A percentile compares a stretch with the other conserved stretches of the same genome.
These are phyloP conservation scores for Allobates femoralis DNA, from an alignment of 2,797 vertebrate genomes.

Conservation along the genomic window DNA sequence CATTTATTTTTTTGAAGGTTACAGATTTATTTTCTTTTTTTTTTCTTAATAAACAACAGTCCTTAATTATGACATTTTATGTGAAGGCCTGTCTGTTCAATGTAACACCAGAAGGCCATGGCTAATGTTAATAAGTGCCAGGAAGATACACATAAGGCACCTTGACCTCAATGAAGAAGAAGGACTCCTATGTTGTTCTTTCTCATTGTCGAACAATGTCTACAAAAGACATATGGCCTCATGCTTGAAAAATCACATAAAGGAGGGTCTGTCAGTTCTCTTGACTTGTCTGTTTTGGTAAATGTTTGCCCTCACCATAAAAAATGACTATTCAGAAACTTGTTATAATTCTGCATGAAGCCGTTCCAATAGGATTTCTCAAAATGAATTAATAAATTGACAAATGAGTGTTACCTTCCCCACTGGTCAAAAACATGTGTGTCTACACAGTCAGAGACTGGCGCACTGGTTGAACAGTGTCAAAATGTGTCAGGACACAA, in stretches of 20 bases:
- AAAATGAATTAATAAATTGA: too few species aligned
- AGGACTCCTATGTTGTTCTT: neutral
- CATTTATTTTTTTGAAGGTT: neutral
- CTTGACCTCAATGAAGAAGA: constrained; percentile 9
- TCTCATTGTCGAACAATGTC: neutral
- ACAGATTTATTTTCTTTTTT: neutral
- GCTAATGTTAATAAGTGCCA: neutral
- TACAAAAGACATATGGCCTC: neutral
- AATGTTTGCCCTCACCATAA: too few species aligned
- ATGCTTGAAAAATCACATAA: constrained; percentile 45
- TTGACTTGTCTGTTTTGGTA: too few species aligned
- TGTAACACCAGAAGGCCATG: neutral
- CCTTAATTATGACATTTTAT: neutral
- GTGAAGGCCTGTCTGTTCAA: neutral
- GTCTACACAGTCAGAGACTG: too few species aligned
- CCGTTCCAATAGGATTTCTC: too few species aligned
- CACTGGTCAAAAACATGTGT: too few species aligned
- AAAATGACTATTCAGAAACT: too few species aligned
- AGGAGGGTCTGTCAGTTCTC: too few species aligned
- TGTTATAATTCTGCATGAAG: too few species aligned
- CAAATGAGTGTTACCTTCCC: too few species aligned
- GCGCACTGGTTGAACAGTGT: too few species aligned
- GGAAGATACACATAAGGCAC: neutral
- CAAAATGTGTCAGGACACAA: too few species aligned
- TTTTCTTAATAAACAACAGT: neutral